These are phyloP conservation scores for Carposina sasakii DNA, from an alignment of 1,140 invertebrate genomes.

Conservation along the genomic window DNA sequence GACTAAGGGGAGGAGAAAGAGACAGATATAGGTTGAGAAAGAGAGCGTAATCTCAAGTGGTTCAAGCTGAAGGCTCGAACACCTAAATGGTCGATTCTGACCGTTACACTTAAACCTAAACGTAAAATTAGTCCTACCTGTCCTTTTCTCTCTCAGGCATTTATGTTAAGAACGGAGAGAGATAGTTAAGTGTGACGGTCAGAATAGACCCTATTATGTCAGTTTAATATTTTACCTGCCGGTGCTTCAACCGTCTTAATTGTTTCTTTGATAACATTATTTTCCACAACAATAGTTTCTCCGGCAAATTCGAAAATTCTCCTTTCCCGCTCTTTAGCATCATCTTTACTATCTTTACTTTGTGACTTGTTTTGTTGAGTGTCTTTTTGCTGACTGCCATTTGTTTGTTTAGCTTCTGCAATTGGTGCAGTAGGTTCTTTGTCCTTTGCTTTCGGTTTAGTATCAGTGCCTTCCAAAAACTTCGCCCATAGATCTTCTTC, in stretches of 20 bases:
- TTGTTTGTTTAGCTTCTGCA: conserved; percentile 8
- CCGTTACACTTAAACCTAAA: no score
- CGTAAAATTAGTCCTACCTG: no score
- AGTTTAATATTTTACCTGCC: conserved; percentile 35
- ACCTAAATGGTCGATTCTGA: no score
- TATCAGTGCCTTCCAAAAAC: conserved; percentile 81
- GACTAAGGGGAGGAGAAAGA: no score
- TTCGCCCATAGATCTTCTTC: conserved; percentile 83
- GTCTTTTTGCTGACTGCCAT: conserved; percentile 11
- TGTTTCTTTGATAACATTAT: conserved; percentile 63
- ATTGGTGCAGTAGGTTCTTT: conserved; percentile 20
- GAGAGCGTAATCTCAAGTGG: no score
- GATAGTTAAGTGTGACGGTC: no score
- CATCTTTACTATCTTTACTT: conserved; percentile 22
- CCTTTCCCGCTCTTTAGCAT: conserved; percentile 45
- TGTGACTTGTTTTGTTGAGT: conserved; percentile 11
- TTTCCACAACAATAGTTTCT: conserved; percentile 65
- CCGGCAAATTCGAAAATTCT: conserved; percentile 68
- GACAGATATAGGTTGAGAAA: no score
- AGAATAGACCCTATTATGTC: no score
- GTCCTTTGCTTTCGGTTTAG: conserved; percentile 56
- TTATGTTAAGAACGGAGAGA: no score
- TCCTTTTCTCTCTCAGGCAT: no score
- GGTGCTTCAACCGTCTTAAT: conserved; percentile 43
- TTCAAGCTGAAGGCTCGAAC: no score